Percentiles rank a stretch among this genome's conserved stretches.
phyloP scores from a whole-genome alignment of 2,888 invertebrate species.

The Calameuta pallipes region DNA sequence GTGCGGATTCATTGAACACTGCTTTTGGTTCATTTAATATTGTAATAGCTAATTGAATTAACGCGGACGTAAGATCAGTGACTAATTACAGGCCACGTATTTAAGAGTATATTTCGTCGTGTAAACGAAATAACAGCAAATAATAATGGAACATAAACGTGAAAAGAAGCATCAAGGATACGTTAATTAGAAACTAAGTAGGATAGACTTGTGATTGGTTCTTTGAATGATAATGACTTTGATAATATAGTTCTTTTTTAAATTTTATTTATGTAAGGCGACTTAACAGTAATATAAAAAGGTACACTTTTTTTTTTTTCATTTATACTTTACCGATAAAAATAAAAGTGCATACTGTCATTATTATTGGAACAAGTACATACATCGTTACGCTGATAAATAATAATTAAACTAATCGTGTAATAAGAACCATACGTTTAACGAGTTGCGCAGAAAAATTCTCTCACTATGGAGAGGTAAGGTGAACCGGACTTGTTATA shows the following conservation, averaged over 20 bases:
- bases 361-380: conserved; percentile 48
- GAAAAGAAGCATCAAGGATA: background rate
- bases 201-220: background rate
- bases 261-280: conserved; percentile 55
- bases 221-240: background rate
- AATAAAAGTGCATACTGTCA: conserved; percentile 45
- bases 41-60: background rate
- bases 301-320: conserved; percentile 47
- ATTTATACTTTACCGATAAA: conserved; percentile 47
- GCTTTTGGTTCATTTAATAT: background rate
- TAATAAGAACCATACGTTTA: conserved; percentile 36
- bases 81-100: background rate
- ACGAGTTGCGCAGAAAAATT: conserved; percentile 11
- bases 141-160: background rate
- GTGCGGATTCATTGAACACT: background rate
- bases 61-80: background rate
- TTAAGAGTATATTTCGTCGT: background rate
- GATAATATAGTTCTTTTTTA: conserved; percentile 32
- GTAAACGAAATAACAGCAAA: background rate
- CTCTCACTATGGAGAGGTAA: conserved; percentile 23
- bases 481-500: conserved; percentile 1
- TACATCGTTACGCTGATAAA: conserved; percentile 49
- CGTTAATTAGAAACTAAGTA: background rate
- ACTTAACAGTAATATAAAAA: conserved; percentile 57
- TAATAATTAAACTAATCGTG: conserved; percentile 43